A percentile compares a stretch with the other conserved stretches of the same genome.
Conservation (phyloP, 1,140 invertebrate genomes). For the Saccostrea echinata region DNA sequence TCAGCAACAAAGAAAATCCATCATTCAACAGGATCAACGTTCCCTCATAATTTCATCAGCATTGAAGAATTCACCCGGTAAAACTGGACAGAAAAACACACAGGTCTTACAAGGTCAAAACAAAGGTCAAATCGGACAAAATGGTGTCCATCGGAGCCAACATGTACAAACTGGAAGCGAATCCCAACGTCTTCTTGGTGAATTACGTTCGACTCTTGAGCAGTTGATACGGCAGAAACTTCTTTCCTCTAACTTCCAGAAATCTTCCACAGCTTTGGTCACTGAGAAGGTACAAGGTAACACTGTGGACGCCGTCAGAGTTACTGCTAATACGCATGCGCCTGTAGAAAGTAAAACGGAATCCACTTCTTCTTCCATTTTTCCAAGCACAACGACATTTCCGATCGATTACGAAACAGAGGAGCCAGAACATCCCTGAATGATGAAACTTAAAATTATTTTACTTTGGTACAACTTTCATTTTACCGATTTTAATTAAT, state of each 20-base stretch:
- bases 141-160: no score
- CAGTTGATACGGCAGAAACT: conserved; percentile 6
- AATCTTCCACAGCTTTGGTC: not conserved
- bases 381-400: conserved; percentile 3
- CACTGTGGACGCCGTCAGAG: not conserved
- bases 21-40: not conserved
- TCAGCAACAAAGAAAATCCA: not conserved
- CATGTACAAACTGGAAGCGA: not conserved
- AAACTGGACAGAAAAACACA: not conserved
- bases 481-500: no score
- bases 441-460: not conserved
- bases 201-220: not conserved
- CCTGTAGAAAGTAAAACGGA: not conserved
- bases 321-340: not conserved
- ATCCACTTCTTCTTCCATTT: not conserved
- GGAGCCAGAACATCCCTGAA: conserved; percentile 18
- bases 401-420: conserved; percentile 1
- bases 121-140: not conserved
- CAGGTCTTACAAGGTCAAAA: not conserved
- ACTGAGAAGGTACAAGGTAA: not conserved
- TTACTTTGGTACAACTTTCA: not conserved
- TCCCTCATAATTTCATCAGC: not conserved
- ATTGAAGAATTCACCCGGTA: not conserved
- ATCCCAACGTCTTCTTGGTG: not conserved
- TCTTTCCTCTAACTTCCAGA: not conserved